Evolutionary conservation across 2,888 invertebrate species (phyloP).

Genomic region (Laspeyria flexula): DNA sequence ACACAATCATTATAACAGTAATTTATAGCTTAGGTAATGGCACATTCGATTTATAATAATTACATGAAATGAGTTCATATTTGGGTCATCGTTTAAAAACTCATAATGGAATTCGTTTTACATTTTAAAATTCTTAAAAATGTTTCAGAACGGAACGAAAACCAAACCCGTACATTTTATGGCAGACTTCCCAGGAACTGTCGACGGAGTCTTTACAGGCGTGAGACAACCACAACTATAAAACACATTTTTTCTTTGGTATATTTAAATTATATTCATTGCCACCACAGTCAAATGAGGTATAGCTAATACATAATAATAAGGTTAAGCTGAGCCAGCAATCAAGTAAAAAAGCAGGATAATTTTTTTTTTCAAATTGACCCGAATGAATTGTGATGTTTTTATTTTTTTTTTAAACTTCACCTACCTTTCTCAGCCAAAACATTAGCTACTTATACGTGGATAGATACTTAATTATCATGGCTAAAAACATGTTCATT

Average conservation of each 20-base stretch:
- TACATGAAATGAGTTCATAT: slow-evolving; percentile 13
- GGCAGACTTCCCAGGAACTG: slow-evolving; percentile 26
- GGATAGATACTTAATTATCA: too few species aligned
- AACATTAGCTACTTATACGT: too few species aligned
- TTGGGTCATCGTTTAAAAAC: slow-evolving; percentile 6
- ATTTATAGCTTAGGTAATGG: slow-evolving; percentile 34
- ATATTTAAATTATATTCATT: too few species aligned
- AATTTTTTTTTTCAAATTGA: too few species aligned
- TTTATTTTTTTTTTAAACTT: too few species aligned
- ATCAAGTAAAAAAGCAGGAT: too few species aligned
- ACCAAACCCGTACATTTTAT: slow-evolving; percentile 11
- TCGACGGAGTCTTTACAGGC: slow-evolving; percentile 11
- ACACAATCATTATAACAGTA: slow-evolving; percentile 14
- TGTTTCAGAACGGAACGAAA: not conserved
- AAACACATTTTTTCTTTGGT: not conserved
- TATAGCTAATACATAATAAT: too few species aligned
- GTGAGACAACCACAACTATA: not conserved
- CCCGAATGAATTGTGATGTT: too few species aligned
- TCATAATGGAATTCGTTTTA: slow-evolving; percentile 2
- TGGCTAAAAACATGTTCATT: too few species aligned
- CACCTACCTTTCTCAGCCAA: too few species aligned
- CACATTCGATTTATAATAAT: slow-evolving; percentile 34
- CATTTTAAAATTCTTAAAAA: not conserved
- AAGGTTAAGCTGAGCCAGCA: too few species aligned
- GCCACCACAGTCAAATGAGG: too few species aligned